Conservation (phyloP, 2,797 vertebrate genomes). For the Decapterus maruadsi region DNA sequence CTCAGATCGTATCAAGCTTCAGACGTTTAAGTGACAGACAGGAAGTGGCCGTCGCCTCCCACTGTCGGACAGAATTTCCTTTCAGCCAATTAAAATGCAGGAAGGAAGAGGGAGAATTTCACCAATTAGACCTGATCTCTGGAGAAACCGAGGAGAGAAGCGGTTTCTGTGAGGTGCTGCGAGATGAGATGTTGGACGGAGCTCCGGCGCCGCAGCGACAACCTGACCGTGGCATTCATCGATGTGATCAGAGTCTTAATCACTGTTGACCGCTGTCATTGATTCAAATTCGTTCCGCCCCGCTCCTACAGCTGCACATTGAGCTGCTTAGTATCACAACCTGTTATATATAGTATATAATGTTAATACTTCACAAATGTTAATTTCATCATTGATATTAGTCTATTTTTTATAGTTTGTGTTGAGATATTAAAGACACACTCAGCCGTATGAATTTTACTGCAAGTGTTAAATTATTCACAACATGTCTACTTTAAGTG, state of each 20-base stretch:
- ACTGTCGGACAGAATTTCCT: constrained; percentile 40
- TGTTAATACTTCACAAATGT: no score
- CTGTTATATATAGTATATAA: no score
- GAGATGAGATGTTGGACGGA: background rate
- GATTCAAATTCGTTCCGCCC: constrained; percentile 17
- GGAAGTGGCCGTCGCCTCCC: constrained; percentile 37
- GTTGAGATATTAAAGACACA: background rate
- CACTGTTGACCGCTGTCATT: constrained; percentile 1
- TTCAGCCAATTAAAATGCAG: constrained; percentile 37
- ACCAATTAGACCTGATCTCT: constrained; percentile 42
- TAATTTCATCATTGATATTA: no score
- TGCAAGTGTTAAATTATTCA: background rate
- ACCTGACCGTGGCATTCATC: background rate
- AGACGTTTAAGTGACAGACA: constrained; percentile 29
- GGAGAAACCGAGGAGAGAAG: constrained; percentile 17
- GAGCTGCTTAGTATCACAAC: background rate
- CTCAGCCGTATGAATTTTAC: background rate
- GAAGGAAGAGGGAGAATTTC: constrained; percentile 34
- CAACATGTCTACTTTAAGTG: background rate
- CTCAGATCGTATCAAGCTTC: background rate
- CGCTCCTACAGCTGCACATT: background rate
- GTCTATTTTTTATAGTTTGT: background rate
- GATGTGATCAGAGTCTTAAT: constrained; percentile 20
- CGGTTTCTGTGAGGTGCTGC: constrained; percentile 3
- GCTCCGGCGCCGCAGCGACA: background rate